Conservation (phyloP, 1,140 invertebrate genomes). For the Panulirus ornatus region DNA sequence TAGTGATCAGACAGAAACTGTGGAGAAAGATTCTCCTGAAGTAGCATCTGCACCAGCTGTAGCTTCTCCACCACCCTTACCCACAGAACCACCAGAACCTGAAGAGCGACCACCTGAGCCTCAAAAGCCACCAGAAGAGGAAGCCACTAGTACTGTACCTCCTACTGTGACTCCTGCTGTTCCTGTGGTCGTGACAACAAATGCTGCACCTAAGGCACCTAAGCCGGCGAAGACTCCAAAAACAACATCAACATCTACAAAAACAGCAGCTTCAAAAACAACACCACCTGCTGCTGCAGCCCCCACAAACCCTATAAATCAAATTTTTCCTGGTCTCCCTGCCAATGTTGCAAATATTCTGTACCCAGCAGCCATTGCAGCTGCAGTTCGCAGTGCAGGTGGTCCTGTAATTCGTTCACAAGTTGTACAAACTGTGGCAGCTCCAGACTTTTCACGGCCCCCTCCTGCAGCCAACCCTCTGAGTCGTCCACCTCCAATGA, state of each 20-base stretch:
- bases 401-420: slow-evolving; percentile 60
- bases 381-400: slow-evolving; percentile 53
- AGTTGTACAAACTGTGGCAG: slow-evolving; percentile 65
- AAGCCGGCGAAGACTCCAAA: slow-evolving; percentile 44
- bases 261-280: slow-evolving; percentile 33
- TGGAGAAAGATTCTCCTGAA: slow-evolving; percentile 71
- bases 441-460: slow-evolving; percentile 73
- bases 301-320: slow-evolving; percentile 67
- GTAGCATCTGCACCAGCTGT: slow-evolving; percentile 58
- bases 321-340: slow-evolving; percentile 73
- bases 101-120: slow-evolving; percentile 72
- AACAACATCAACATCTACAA: slow-evolving; percentile 40
- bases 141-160: slow-evolving; percentile 70
- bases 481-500: slow-evolving; percentile 71
- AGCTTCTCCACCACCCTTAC: slow-evolving; percentile 56
- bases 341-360: slow-evolving; percentile 75
- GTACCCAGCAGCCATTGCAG: slow-evolving; percentile 67
- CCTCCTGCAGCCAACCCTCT: slow-evolving; percentile 67
- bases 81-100: slow-evolving; percentile 59
- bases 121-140: slow-evolving; percentile 68
- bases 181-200: slow-evolving; percentile 50
- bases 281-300: slow-evolving; percentile 42
- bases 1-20: slow-evolving; percentile 75
- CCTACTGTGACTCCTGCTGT: slow-evolving; percentile 56
- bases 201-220: slow-evolving; percentile 50